These are phyloP conservation scores for Rhineura floridana DNA, from an alignment of 2,113 vertebrate species.

Conservation along the genomic window DNA sequence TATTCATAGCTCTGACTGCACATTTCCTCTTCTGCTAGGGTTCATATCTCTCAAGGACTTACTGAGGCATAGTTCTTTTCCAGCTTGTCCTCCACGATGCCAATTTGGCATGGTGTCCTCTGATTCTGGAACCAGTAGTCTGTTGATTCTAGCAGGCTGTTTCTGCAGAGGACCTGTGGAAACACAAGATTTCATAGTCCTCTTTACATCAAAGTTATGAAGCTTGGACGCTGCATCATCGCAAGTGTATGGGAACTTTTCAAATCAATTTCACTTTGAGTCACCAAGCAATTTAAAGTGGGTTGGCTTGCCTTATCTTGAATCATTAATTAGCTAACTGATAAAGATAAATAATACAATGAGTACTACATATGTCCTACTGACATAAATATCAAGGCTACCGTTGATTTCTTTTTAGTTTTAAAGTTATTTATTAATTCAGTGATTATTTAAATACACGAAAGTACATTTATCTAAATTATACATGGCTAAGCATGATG, in stretches of 20 bases:
- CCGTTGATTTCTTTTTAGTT: too few relatives aligned
- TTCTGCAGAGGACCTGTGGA: slow-evolving; percentile 90
- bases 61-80: slow-evolving; percentile 88
- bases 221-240: neutral
- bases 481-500: too few relatives aligned
- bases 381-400: too few relatives aligned
- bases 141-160: slow-evolving; percentile 87
- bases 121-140: slow-evolving; percentile 96
- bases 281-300: neutral
- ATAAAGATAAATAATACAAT: neutral
- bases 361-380: too few relatives aligned
- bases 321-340: neutral
- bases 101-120: slow-evolving; percentile 87
- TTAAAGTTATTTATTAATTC: too few relatives aligned
- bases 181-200: slow-evolving; percentile 54
- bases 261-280: neutral
- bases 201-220: neutral
- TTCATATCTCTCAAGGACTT: slow-evolving; percentile 71
- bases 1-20: neutral
- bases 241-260: neutral
- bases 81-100: slow-evolving; percentile 87
- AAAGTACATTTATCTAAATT: too few relatives aligned
- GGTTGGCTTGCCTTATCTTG: neutral
- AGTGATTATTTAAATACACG: too few relatives aligned
- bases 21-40: neutral